A percentile compares a stretch with the other conserved stretches of the same genome.
Conservation (phyloP, 2,888 invertebrate species). For the Leucophenga maculata region DNA sequence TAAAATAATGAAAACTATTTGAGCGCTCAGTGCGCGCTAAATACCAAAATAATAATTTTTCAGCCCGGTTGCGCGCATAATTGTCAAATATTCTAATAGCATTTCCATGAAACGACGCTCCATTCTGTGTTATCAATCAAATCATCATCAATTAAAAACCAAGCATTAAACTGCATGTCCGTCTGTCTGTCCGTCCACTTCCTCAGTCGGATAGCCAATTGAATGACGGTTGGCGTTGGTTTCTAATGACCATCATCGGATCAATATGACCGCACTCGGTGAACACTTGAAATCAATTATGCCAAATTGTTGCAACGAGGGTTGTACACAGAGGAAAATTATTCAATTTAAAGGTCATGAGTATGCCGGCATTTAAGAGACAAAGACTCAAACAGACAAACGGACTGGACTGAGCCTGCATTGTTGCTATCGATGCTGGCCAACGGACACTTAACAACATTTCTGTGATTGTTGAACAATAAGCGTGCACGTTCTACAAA, state of each 20-base stretch:
- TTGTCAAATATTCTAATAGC: not conserved
- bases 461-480: conserved; percentile 21
- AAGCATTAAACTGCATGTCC: conserved; percentile 14
- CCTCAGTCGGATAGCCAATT: not conserved
- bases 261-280: conserved; percentile 17
- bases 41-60: no score
- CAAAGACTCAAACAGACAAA: not conserved
- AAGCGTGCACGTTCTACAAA: not conserved
- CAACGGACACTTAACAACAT: conserved; percentile 22
- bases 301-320: not conserved
- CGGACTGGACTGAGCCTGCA: not conserved
- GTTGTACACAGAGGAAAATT: not conserved
- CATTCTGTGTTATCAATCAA: conserved; percentile 10
- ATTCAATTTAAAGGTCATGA: conserved; percentile 31
- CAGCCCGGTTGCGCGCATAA: not conserved
- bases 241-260: conserved; percentile 19
- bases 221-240: not conserved
- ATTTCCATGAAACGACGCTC: not conserved
- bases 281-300: conserved; percentile 23
- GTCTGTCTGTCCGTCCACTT: not conserved
- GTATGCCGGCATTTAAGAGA: conserved; percentile 3
- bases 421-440: not conserved
- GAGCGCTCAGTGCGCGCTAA: no score
- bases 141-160: conserved; percentile 6
- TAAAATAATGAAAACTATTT: not conserved